Base-by-base conservation (phyloP, 2,113 vertebrate genomes). In the Misgurnus anguillicaudatus region DNA sequence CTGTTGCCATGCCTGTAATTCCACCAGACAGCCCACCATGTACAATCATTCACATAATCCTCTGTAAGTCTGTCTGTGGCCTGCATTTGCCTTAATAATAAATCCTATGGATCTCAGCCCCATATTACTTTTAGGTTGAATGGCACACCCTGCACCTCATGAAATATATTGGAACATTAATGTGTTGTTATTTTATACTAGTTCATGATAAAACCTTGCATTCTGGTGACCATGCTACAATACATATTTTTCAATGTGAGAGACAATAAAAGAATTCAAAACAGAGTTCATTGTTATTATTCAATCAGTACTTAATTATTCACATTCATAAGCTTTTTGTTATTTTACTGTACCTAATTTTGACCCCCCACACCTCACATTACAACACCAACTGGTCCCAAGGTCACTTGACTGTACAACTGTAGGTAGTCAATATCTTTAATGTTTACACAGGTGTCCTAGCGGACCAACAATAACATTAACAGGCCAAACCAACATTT, bases 1-100 rank as follows among this genome's bases (percentile, higher is more conserved):
- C 81, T 85, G 81, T 60, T 66, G 60, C 51, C 69, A 76, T 76
- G 71, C 63, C 51, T 60, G 31, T 83, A 81, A 83, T 82, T 74
- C 75, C 76, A 77, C 63, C 70, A 75, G 11, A 67, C 70, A 60
- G 47, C 72, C 65, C 80, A 63, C 51, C 70, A 64, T 62, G 24
- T 48, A 64, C 77, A 75, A 79, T 65, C 42, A 64, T 75, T 79
- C 72, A 45, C 57, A 53, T 86, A 83, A 86, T 84, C 82, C 77
- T 4, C 24, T 17, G 67, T 83, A 80, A 83, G 79, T 81, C 76
- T 82, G 81, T 86, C 85, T 81, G 67, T 81, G 80, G 61, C 75
- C 76, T 79, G 63, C 68, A 81, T 82, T 65, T 67, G 45, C 47
- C 45, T 57, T 47, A 69, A 80, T 47, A 69, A 80, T 74, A 77